phyloP scores from a whole-genome alignment of 2,888 invertebrate genomes.

The Pristionchus mayeri region DNA sequence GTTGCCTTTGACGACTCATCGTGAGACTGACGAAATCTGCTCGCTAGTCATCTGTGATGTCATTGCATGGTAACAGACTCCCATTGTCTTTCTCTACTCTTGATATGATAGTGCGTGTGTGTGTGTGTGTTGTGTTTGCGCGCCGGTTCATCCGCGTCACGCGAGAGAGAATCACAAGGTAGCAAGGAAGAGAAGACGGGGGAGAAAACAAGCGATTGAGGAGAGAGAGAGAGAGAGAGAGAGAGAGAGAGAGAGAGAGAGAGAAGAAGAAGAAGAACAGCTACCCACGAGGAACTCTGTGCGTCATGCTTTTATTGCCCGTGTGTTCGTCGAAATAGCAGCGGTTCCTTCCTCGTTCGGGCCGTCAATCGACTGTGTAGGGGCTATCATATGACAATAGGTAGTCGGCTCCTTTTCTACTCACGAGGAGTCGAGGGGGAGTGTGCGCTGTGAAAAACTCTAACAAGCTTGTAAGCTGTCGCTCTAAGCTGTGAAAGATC shows the following conservation, averaged over 20 bases:
- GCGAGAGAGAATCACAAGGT: background rate
- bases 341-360: background rate
- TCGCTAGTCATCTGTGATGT: too few species aligned
- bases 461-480: too few species aligned
- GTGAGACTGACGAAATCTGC: too few species aligned
- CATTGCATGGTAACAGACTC: background rate
- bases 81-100: conserved; percentile 13
- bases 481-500: too few species aligned
- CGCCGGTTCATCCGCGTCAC: conserved; percentile 1
- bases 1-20: too few species aligned
- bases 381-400: too few species aligned
- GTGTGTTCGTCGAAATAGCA: conserved; percentile 27
- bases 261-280: background rate
- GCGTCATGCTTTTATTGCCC: conserved; percentile 12
- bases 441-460: too few species aligned
- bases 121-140: background rate
- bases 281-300: conserved; percentile 19
- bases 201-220: too few species aligned
- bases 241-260: background rate
- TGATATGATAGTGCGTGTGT: conserved; percentile 15
- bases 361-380: too few species aligned
- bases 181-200: conserved; percentile 37
- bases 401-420: too few species aligned
- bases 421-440: too few species aligned
- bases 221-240: background rate